Evolutionary conservation across 2,888 invertebrate genomes (phyloP).

Genomic region (Megaustenia siamemsis): DNA sequence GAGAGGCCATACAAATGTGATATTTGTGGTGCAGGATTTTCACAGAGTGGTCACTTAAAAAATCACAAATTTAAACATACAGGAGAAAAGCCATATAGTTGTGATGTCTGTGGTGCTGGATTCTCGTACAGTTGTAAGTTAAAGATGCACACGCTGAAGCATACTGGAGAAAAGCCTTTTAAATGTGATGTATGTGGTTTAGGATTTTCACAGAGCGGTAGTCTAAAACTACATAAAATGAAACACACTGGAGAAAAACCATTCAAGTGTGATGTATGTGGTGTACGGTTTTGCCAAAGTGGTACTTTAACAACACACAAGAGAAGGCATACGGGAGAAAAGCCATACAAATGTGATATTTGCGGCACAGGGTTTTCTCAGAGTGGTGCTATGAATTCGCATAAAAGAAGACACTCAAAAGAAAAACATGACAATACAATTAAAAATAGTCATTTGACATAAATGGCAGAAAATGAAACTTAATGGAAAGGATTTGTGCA

Average conservation of each 20-base stretch:
- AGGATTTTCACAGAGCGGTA: not conserved
- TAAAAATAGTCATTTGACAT: not conserved
- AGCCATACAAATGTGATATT: slow-evolving; percentile 34
- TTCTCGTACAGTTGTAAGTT: slow-evolving; percentile 13
- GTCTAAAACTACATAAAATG: slow-evolving; percentile 20
- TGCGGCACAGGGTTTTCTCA: not conserved
- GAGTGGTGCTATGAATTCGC: not conserved
- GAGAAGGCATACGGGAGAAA: slow-evolving; percentile 26
- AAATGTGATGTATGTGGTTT: slow-evolving; percentile 22
- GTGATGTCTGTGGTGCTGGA: slow-evolving; percentile 35
- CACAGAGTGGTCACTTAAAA: not conserved
- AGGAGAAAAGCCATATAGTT: slow-evolving; percentile 31
- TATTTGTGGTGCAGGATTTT: slow-evolving; percentile 25
- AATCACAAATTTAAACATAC: slow-evolving; percentile 26
- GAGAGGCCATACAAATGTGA: slow-evolving; percentile 31
- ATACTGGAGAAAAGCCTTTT: slow-evolving; percentile 6
- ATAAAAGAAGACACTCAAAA: slow-evolving; percentile 4
- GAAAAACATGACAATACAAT: not conserved
- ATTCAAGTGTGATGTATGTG: slow-evolving; percentile 27
- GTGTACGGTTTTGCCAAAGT: not conserved
- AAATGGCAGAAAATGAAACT: no score
- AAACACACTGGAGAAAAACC: slow-evolving; percentile 33
- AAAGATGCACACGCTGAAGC: slow-evolving; percentile 44
- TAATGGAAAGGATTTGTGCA: no score
- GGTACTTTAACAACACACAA: slow-evolving; percentile 23